Conservation (phyloP, 2,113 vertebrate species). For the Sinocyclocheilus rhinocerous region DNA sequence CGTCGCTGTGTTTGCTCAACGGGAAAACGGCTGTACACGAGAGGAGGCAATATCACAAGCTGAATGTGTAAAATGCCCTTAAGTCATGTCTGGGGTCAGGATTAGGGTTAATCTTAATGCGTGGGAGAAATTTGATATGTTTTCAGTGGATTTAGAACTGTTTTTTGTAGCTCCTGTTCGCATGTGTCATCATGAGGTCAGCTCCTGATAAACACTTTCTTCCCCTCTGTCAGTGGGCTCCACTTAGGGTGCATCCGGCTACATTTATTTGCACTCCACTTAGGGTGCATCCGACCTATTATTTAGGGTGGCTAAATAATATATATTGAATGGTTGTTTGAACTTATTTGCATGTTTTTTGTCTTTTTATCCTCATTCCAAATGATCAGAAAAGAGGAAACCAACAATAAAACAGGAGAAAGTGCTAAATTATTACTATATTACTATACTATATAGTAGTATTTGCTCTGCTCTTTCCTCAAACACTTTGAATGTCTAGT, state of each 20-base stretch:
- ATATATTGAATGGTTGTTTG: no score
- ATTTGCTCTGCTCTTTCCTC: no score
- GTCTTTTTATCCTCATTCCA: no score
- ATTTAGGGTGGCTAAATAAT: no score
- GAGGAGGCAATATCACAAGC: neutral
- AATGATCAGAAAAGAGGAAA: no score
- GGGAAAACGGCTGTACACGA: neutral
- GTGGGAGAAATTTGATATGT: neutral
- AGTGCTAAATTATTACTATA: no score
- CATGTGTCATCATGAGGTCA: neutral
- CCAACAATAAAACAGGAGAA: no score
- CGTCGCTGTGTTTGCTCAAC: neutral
- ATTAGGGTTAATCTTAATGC: neutral
- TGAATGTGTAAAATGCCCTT: neutral
- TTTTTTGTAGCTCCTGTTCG: neutral
- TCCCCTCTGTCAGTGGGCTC: neutral
- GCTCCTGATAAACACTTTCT: neutral
- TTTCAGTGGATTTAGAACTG: neutral
- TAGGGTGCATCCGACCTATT: no score
- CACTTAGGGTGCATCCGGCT: constrained; percentile 24
- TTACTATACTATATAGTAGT: no score
- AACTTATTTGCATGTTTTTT: no score
- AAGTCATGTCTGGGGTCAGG: neutral
- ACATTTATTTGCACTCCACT: no score
- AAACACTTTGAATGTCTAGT: no score